phyloP scores from a whole-genome alignment of 2,113 vertebrate genomes.

The Epinephelus fuscoguttatus region DNA sequence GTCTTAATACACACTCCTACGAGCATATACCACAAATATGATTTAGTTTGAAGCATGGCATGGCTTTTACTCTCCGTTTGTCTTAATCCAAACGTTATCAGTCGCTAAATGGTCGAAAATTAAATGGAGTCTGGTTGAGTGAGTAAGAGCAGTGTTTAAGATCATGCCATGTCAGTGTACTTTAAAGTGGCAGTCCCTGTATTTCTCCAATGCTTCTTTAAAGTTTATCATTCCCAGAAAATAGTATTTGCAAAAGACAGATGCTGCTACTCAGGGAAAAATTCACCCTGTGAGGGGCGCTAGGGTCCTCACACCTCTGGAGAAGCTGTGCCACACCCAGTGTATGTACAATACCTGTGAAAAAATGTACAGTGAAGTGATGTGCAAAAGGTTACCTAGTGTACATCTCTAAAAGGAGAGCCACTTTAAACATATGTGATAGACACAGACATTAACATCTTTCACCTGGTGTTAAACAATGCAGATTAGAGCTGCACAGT shows the following conservation, averaged over 20 bases:
- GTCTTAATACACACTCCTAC: not conserved
- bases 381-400: not conserved
- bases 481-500: too few species aligned
- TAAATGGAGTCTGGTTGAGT: not conserved
- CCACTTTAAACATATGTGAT: too few species aligned
- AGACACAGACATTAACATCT: too few species aligned
- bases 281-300: not conserved
- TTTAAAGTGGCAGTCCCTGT: not conserved
- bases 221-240: not conserved
- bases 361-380: not conserved
- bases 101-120: not conserved
- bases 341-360: not conserved
- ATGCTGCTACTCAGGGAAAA: not conserved
- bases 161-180: not conserved
- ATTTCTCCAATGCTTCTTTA: too few species aligned
- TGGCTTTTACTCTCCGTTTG: not conserved
- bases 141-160: not conserved
- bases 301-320: not conserved
- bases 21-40: not conserved
- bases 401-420: not conserved
- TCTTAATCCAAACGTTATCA: not conserved
- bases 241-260: not conserved
- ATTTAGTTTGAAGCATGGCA: not conserved
- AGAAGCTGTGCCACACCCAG: slow-evolving; percentile 8
- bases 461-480: not conserved